Conservation (phyloP, 1,140 invertebrate species). For the Drosophila bipectinata region DNA sequence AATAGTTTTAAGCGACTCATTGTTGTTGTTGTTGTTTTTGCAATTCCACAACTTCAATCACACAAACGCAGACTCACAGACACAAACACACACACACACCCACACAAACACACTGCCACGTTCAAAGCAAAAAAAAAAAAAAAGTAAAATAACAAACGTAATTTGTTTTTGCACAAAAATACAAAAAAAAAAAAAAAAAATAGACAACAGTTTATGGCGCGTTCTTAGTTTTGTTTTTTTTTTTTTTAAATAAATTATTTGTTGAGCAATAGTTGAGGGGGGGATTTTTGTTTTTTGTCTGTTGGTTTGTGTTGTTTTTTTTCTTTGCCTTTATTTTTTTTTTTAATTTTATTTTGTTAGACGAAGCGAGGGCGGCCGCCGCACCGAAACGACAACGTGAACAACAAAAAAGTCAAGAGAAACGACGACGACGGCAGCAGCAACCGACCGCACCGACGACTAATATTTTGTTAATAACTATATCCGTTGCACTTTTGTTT, state of each 20-base stretch:
- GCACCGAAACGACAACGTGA: constrained; percentile 3
- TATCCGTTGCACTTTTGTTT: constrained; percentile 63
- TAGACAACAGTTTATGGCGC: constrained; percentile 13
- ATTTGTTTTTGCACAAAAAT: constrained; percentile 45
- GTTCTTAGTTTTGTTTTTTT: constrained; percentile 16
- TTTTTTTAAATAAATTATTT: constrained; percentile 39
- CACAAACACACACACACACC: not conserved
- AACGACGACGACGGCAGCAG: not conserved
- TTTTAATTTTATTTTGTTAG: not conserved
- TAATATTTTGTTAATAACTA: constrained; percentile 62
- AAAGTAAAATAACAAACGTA: constrained; percentile 24
- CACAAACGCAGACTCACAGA: constrained; percentile 17
- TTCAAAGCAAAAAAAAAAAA: constrained; percentile 31
- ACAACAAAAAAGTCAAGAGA: not conserved
- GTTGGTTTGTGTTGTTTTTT: constrained; percentile 13
- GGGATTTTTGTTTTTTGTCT: constrained; percentile 1
- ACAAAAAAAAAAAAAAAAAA: constrained; percentile 3
- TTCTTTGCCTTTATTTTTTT: not conserved
- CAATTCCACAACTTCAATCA: constrained; percentile 3
- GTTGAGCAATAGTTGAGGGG: constrained; percentile 12
- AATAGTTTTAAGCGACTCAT: constrained; percentile 33
- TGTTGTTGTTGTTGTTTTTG: constrained; percentile 8
- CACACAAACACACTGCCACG: constrained; percentile 42
- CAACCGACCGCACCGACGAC: constrained; percentile 50
- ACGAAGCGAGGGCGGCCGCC: not conserved